phyloP scores from a whole-genome alignment of 2,113 vertebrate species.

The Ptyas mucosa region DNA sequence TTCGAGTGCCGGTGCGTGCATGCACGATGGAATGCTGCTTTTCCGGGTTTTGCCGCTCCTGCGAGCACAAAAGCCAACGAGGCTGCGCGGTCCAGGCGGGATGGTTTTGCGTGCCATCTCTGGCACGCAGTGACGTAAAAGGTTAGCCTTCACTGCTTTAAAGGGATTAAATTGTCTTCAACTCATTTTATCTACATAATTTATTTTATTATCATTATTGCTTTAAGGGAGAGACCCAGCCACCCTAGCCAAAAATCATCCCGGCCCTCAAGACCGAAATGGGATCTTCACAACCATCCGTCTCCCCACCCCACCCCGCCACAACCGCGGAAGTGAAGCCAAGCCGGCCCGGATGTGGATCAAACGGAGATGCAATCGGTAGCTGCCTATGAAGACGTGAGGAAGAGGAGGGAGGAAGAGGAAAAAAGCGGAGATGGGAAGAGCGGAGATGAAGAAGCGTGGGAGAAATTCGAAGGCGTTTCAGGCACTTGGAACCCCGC shows the following conservation, averaged over 20 bases:
- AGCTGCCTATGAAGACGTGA: not conserved
- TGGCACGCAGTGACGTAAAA: no score
- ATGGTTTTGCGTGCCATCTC: no score
- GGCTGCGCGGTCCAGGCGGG: no score
- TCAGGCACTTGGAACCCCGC: not conserved
- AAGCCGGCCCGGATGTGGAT: not conserved
- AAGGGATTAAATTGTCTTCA: not conserved
- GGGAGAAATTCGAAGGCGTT: constrained; percentile 38
- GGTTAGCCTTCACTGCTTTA: no score
- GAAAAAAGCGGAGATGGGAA: constrained; percentile 3
- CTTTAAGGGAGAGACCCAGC: not conserved
- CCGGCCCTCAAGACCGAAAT: not conserved
- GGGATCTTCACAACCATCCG: not conserved
- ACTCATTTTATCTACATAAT: not conserved
- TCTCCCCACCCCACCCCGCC: accelerated
- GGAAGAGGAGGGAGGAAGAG: not conserved
- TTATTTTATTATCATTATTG: not conserved
- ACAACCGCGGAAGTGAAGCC: not conserved
- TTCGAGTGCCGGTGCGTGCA: no score
- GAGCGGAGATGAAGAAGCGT: constrained; percentile 46
- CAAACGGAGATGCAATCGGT: not conserved
- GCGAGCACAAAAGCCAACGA: no score
- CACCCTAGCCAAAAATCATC: not conserved
- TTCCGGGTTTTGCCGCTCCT: no score
- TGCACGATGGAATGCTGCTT: no score